phyloP scores from a whole-genome alignment of 1,140 invertebrate species.

The Leptopilina boulardi region DNA sequence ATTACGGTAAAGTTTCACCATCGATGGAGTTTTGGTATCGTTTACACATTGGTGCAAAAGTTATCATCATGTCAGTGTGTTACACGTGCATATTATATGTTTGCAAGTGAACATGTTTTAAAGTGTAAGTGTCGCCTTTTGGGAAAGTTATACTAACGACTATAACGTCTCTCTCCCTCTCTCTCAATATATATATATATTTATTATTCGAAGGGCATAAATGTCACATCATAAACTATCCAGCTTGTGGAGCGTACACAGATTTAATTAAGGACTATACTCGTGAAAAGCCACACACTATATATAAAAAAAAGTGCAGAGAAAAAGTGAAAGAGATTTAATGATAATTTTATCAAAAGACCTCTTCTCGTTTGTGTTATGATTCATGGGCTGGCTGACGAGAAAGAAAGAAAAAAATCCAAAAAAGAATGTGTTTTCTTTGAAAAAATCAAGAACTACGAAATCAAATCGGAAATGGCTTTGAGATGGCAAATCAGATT shows the following conservation, averaged over 20 bases:
- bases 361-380: not conserved
- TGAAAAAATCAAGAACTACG: constrained; percentile 56
- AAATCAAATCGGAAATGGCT: constrained; percentile 71
- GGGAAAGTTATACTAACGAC: constrained; percentile 34
- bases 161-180: too few relatives aligned
- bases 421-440: constrained; percentile 57
- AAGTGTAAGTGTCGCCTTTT: constrained; percentile 30
- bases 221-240: not conserved
- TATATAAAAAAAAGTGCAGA: not conserved
- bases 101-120: constrained; percentile 48
- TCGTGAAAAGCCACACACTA: not conserved
- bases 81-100: constrained; percentile 38
- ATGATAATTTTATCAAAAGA: constrained; percentile 9
- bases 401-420: constrained; percentile 34
- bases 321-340: constrained; percentile 1
- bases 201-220: not conserved
- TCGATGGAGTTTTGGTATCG: constrained; percentile 41
- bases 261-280: not conserved
- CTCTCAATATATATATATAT: too few relatives aligned
- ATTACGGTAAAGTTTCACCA: constrained; percentile 39
- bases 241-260: not conserved
- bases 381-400: not conserved
- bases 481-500: constrained; percentile 74
- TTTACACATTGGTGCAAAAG: not conserved
- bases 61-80: constrained; percentile 22